Conservation (phyloP, 2,888 invertebrate genomes). For the Polymixis lichenea region DNA sequence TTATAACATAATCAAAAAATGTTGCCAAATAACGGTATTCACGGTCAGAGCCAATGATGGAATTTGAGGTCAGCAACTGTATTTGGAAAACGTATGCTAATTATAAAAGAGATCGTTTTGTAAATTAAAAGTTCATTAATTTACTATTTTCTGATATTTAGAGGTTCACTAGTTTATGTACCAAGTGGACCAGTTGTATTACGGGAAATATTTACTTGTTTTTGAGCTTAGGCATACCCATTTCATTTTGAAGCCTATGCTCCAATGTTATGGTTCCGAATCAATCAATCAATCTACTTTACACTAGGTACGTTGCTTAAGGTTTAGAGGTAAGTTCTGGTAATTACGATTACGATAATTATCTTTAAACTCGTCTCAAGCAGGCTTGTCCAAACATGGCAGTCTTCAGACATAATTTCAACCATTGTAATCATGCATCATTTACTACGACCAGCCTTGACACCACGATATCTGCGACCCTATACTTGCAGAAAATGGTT, state of each 20-base stretch:
- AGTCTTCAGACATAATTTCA: slow-evolving; percentile 34
- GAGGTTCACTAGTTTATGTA: background rate
- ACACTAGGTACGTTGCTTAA: background rate
- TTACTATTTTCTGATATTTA: background rate
- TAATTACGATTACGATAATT: slow-evolving; percentile 8
- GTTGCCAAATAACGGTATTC: slow-evolving; percentile 37
- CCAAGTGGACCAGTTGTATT: background rate
- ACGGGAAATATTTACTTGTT: background rate
- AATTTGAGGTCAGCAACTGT: slow-evolving; percentile 43
- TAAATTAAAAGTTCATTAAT: slow-evolving; percentile 16
- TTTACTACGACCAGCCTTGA: slow-evolving; percentile 52
- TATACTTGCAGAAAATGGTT: slow-evolving; percentile 11
- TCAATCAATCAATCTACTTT: background rate
- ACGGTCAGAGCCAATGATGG: slow-evolving; percentile 38
- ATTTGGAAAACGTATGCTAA: slow-evolving; percentile 19
- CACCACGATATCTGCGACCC: slow-evolving; percentile 41
- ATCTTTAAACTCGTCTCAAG: slow-evolving; percentile 6
- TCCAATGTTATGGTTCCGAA: background rate
- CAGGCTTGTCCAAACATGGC: slow-evolving; percentile 15
- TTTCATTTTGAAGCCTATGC: background rate
- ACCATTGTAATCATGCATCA: slow-evolving; percentile 42
- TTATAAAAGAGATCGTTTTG: slow-evolving; percentile 9
- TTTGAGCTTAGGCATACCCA: background rate
- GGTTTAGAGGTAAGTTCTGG: background rate
- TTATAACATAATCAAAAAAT: slow-evolving; percentile 33